Evolutionary conservation across 2,888 invertebrate species (phyloP).

Genomic region (Eristalinus aeneus): DNA sequence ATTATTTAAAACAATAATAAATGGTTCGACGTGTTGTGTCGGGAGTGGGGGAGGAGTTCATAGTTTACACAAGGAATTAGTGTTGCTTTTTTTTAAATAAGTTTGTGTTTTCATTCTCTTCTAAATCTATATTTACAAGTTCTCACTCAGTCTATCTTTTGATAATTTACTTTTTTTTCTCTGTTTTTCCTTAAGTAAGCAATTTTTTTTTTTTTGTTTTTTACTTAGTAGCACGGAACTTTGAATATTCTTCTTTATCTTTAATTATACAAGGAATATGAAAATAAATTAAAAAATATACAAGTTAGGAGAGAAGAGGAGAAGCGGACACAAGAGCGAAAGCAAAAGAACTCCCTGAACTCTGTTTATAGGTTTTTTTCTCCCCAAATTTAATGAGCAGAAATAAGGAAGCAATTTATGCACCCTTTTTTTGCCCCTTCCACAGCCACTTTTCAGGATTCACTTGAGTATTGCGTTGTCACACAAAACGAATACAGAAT

Average conservation of each 20-base stretch:
- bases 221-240: slow-evolving; percentile 66
- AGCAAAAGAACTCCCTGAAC: slow-evolving; percentile 33
- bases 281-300: slow-evolving; percentile 54
- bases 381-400: slow-evolving; percentile 56
- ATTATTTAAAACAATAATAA: slow-evolving; percentile 54
- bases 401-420: slow-evolving; percentile 69
- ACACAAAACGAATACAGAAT: slow-evolving; percentile 6
- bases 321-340: slow-evolving; percentile 1
- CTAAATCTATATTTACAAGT: slow-evolving; percentile 66
- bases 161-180: slow-evolving; percentile 50
- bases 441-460: slow-evolving; percentile 61
- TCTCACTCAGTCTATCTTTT: slow-evolving; percentile 71
- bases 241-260: slow-evolving; percentile 47
- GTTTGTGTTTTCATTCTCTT: slow-evolving; percentile 6
- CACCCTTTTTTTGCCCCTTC: slow-evolving; percentile 37
- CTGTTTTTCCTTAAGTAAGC: slow-evolving; percentile 56
- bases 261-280: slow-evolving; percentile 37
- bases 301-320: slow-evolving; percentile 21
- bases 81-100: slow-evolving; percentile 25
- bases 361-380: not conserved
- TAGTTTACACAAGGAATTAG: slow-evolving; percentile 43
- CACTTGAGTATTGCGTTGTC: slow-evolving; percentile 25
- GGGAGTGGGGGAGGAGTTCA: slow-evolving; percentile 5
- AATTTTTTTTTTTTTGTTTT: slow-evolving; percentile 26
- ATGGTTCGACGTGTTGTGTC: not conserved